Percentiles rank a stretch among this genome's conserved stretches.
Evolutionary conservation across 2,888 invertebrate species (phyloP).

Genomic region (Molanna angustata): DNA sequence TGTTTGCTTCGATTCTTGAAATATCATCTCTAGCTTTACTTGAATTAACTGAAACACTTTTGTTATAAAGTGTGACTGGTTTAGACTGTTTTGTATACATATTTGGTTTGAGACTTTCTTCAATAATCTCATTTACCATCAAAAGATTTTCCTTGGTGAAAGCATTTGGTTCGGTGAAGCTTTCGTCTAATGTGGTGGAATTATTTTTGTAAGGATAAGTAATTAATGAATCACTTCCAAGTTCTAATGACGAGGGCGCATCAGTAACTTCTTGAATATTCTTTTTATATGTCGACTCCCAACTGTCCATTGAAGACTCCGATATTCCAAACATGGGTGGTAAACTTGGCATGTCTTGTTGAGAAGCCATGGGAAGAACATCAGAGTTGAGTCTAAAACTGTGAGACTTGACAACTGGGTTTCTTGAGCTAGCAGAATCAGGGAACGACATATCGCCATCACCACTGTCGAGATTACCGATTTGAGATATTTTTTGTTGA

Average conservation of each 20-base stretch:
- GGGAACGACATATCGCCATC: constrained; percentile 37
- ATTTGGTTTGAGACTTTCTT: constrained; percentile 18
- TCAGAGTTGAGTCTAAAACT: constrained; percentile 65
- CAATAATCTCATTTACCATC: constrained; percentile 16
- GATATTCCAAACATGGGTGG: constrained; percentile 54
- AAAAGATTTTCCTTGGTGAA: constrained; percentile 25
- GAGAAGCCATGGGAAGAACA: constrained; percentile 47
- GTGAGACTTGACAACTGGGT: constrained; percentile 67
- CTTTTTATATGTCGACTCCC: constrained; percentile 53
- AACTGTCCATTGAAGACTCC: constrained; percentile 52
- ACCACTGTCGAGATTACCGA: constrained; percentile 37
- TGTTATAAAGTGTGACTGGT: constrained; percentile 23
- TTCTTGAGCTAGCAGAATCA: constrained; percentile 45
- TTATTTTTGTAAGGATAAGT: constrained; percentile 24
- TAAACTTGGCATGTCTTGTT: constrained; percentile 52
- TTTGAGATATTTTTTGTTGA: constrained; percentile 53
- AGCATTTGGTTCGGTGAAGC: constrained; percentile 23
- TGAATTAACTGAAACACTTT: constrained; percentile 17
- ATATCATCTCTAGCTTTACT: constrained; percentile 40
- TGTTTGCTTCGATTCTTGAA: constrained; percentile 55
- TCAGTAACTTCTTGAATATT: constrained; percentile 38
- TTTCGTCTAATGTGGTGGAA: constrained; percentile 7
- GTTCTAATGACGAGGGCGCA: constrained; percentile 25
- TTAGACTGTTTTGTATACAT: constrained; percentile 15
- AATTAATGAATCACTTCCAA: constrained; percentile 29